phyloP scores from a whole-genome alignment of 1,140 invertebrate species.

The Holcopasites calliopsidis region DNA sequence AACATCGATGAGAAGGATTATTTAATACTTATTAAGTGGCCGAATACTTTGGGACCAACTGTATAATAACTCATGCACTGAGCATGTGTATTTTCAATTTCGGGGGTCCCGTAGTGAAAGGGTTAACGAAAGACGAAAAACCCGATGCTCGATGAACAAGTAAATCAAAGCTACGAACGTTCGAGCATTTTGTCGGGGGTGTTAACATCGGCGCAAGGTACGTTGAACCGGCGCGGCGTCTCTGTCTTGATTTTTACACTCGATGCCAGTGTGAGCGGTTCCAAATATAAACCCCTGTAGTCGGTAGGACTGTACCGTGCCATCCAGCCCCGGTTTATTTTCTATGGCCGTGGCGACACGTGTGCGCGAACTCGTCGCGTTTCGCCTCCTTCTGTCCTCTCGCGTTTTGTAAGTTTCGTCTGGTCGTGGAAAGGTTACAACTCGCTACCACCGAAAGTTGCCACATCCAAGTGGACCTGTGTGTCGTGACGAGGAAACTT shows the following conservation, averaged over 20 bases:
- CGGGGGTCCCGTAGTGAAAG: too few relatives aligned
- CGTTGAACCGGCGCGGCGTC: constrained; percentile 62
- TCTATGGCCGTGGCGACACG: constrained; percentile 70
- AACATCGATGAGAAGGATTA: too few relatives aligned
- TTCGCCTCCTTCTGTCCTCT: neutral
- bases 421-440: neutral
- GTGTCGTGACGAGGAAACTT: too few relatives aligned
- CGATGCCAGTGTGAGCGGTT: constrained; percentile 58
- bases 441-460: neutral
- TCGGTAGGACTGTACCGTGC: constrained; percentile 57
- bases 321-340: constrained; percentile 70
- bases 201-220: constrained; percentile 39
- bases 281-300: constrained; percentile 76
- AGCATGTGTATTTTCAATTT: too few relatives aligned
- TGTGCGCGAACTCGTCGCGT: constrained; percentile 52
- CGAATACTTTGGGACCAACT: too few relatives aligned
- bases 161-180: neutral
- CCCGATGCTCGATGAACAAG: neutral
- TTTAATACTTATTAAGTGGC: too few relatives aligned
- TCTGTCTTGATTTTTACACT: constrained; percentile 65
- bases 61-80: too few relatives aligned
- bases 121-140: neutral
- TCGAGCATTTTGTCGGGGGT: neutral
- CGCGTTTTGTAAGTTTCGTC: neutral
- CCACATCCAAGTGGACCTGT: too few relatives aligned